Percentiles rank a stretch among this genome's conserved stretches.
phyloP scores from a whole-genome alignment of 1,140 invertebrate genomes.

The Protaetia brevitarsis region DNA sequence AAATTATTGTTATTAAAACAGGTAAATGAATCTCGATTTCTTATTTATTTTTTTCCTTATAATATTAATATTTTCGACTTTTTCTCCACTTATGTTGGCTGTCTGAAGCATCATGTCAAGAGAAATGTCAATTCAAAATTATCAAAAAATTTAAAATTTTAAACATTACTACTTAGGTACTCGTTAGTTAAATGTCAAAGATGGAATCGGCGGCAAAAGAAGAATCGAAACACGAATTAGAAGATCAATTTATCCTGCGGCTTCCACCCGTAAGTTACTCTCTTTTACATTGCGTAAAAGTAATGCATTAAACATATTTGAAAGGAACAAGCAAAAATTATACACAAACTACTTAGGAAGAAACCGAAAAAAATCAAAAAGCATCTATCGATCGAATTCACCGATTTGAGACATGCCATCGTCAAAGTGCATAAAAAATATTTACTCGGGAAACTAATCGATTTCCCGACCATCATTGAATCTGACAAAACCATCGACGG shows the following conservation, averaged over 20 bases:
- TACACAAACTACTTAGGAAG: constrained; percentile 31
- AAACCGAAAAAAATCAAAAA: constrained; percentile 43
- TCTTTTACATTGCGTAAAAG: too few species aligned
- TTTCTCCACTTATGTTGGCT: background rate
- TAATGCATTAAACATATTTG: too few species aligned
- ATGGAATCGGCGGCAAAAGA: background rate
- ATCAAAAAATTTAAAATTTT: background rate
- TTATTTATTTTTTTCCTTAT: too few species aligned
- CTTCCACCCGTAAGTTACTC: constrained; percentile 40
- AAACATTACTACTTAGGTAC: background rate
- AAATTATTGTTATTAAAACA: too few species aligned
- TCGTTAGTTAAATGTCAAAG: background rate
- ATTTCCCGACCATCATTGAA: constrained; percentile 45
- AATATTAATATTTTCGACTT: too few species aligned
- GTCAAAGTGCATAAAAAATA: constrained; percentile 34
- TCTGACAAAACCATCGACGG: constrained; percentile 41
- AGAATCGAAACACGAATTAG: constrained; percentile 28
- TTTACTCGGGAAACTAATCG: constrained; percentile 34
- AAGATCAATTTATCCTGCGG: constrained; percentile 44
- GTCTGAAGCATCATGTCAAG: background rate
- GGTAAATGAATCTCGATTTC: too few species aligned
- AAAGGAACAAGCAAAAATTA: constrained; percentile 36
- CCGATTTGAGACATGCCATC: constrained; percentile 29
- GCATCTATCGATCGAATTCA: constrained; percentile 36
- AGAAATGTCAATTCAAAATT: too few species aligned